These are phyloP conservation scores for Mormyrus hasselquistii DNA, from an alignment of 2,797 vertebrate genomes.

Conservation along the genomic window DNA sequence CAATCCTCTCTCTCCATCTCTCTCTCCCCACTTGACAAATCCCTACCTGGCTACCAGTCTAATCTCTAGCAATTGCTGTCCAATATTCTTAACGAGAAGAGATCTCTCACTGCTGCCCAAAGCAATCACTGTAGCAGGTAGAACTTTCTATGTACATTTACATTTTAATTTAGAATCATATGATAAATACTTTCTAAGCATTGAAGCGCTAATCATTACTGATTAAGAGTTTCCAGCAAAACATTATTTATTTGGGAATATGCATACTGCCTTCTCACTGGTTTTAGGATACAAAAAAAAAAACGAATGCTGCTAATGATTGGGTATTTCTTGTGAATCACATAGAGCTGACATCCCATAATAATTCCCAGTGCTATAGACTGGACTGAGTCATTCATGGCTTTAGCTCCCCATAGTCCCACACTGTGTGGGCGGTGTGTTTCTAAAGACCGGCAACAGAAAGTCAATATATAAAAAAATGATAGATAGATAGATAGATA, in stretches of 20 bases:
- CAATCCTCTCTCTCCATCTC: neutral
- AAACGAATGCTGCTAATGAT: neutral
- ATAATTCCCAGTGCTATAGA: neutral
- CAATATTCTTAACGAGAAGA: neutral
- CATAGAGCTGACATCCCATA: neutral
- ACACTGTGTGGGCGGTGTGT: neutral
- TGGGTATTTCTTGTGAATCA: slow-evolving; percentile 12
- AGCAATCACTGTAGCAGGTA: neutral
- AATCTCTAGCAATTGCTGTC: neutral
- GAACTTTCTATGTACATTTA: neutral
- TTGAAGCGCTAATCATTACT: neutral
- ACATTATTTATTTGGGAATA: neutral
- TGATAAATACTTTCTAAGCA: neutral
- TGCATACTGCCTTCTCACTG: neutral
- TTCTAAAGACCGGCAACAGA: neutral
- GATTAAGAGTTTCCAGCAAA: neutral
- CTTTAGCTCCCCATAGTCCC: neutral
- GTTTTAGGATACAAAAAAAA: neutral
- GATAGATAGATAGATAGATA: neutral
- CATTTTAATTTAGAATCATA: neutral
- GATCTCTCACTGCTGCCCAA: neutral
- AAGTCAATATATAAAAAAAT: neutral
- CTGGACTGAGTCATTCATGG: neutral
- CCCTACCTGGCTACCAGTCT: neutral
- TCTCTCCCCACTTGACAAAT: neutral